A percentile compares a stretch with the other conserved stretches of the same genome.
These are phyloP conservation scores for Presbytis comata DNA, from an alignment of 2,797 vertebrate genomes.

Conservation along the genomic window DNA sequence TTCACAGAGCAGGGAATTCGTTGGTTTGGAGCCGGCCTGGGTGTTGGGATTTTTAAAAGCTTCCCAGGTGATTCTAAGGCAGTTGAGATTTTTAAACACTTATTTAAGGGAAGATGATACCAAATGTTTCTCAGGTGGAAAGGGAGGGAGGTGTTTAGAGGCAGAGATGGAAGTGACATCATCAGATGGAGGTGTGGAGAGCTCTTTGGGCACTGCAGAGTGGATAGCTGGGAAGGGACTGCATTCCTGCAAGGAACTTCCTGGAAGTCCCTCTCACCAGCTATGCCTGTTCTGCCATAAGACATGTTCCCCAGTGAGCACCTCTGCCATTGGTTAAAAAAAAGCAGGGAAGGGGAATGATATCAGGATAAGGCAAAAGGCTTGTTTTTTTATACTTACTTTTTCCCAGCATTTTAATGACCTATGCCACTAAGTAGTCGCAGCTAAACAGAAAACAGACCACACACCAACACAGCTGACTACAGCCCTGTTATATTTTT, in stretches of 20 bases:
- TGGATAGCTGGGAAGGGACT: not conserved
- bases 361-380: not conserved
- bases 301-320: no score
- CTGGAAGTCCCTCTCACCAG: not conserved
- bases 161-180: not conserved
- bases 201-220: not conserved
- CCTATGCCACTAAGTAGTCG: not conserved
- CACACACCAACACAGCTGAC: not conserved
- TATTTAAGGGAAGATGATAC: not conserved
- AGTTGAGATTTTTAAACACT: not conserved
- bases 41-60: not conserved
- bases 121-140: not conserved
- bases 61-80: not conserved
- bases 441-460: not conserved
- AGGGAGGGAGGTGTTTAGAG: not conserved
- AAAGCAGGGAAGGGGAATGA: not conserved
- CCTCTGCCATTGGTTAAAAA: no score
- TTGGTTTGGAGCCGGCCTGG: not conserved
- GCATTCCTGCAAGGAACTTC: no score
- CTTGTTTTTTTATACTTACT: not conserved
- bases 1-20: not conserved
- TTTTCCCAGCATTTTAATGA: not conserved
- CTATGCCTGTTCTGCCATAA: not conserved
- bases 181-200: not conserved
- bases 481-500: not conserved